Evolutionary conservation across 2,888 invertebrate genomes (phyloP), one percentile per base, ranked within the genome.

Genomic region (Hermaeophaga mercurialis): DNA sequence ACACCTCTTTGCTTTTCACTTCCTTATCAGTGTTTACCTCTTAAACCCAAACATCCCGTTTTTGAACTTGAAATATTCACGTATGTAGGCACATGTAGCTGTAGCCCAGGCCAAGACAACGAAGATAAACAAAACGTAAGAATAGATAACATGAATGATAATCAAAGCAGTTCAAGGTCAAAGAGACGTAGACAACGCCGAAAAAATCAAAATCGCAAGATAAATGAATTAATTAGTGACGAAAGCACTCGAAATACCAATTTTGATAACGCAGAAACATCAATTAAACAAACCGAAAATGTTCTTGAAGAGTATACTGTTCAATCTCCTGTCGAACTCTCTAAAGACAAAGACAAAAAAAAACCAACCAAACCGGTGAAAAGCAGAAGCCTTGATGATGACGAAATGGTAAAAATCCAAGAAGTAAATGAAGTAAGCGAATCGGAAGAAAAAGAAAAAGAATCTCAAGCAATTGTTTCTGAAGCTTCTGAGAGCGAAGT

Each of bases 401-500:
- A 77, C 22, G 77, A 76, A 46, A 62, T 69, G 52, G 36, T 77
- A 2, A 75, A 75, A 69, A 79, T 78, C 5, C 75, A 76, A 57
- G 78, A 78, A 68, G 56, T 78, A 2, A 72, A 74, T 0, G 74
- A 74, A 56, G 61, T 66, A 1, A 71, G 69, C 54, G 73, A 73
- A 57, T 63, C 57, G 15, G 74, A 75, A 56, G 70, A 71, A 45
- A 68, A 69, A 63, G 65, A 68, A 55, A 65, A 65, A 50, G 26
- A 63, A 79, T 33, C 73, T 77, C 69, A 81, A 54, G 76, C 79
- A 53, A 73, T 87, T 18, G 80, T 89, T 9, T 81, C 84, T 31
- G 88, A 88, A 73, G 84, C 82, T 1, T 63, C 65, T 15, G 86
- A 85, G 54, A 82, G 84, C 0, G 86, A 86, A 44, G 75, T 81